Conservation (phyloP, 2,113 vertebrate species). For the Mus pahari region DNA sequence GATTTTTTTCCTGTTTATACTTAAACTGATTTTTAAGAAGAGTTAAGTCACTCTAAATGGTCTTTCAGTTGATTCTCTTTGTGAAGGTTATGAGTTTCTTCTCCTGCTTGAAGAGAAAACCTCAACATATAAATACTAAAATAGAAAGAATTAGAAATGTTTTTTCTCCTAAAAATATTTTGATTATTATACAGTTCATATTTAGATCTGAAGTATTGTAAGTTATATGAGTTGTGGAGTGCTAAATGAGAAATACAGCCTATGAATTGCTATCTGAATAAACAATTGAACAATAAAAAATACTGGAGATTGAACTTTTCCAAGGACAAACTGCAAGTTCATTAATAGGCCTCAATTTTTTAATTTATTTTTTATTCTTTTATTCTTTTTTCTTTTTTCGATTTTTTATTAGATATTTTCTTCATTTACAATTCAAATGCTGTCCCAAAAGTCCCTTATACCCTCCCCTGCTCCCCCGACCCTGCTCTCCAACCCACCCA, state of each 20-base stretch:
- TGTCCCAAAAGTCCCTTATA: too few relatives aligned
- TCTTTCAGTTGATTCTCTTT: slow-evolving; percentile 56
- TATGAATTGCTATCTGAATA: slow-evolving; percentile 5
- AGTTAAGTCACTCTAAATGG: slow-evolving; percentile 63
- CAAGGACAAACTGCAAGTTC: background rate
- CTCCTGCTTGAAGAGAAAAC: slow-evolving; percentile 37
- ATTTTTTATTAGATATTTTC: too few relatives aligned
- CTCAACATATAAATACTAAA: slow-evolving; percentile 59
- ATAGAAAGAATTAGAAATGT: slow-evolving; percentile 56
- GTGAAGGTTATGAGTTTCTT: slow-evolving; percentile 28
- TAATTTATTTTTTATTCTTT: too few relatives aligned
- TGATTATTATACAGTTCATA: slow-evolving; percentile 49
- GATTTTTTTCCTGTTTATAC: slow-evolving; percentile 57
- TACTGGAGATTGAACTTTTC: background rate
- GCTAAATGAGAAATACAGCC: background rate
- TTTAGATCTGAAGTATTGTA: slow-evolving; percentile 71
- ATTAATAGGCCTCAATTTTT: background rate
- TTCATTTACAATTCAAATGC: too few relatives aligned
- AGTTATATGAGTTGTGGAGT: background rate
- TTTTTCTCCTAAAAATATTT: slow-evolving; percentile 65
- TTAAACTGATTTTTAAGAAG: slow-evolving; percentile 70
- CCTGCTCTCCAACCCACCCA: too few relatives aligned
- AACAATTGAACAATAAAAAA: background rate
- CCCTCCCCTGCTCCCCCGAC: too few relatives aligned
- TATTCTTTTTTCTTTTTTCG: too few relatives aligned